phyloP scores from a whole-genome alignment of 2,797 vertebrate species.

The Podarcis siculus region DNA sequence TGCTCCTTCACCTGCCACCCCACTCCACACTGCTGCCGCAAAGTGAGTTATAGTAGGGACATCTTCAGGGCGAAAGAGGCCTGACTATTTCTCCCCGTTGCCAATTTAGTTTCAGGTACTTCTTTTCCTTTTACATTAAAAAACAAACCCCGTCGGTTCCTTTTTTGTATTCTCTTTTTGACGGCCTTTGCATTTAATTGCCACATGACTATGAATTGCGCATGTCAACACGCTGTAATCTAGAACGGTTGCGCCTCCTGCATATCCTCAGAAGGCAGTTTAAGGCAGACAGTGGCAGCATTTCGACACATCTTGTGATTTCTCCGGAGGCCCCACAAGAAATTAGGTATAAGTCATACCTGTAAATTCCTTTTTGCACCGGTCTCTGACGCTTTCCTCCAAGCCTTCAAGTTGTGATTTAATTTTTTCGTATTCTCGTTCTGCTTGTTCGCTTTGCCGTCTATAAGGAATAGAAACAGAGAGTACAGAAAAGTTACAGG shows the following conservation, averaged over 20 bases:
- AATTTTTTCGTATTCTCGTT: constrained; percentile 97
- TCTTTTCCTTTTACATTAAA: constrained; percentile 36
- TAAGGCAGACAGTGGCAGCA: constrained; percentile 30
- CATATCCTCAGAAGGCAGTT: constrained; percentile 31
- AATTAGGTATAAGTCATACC: constrained; percentile 75
- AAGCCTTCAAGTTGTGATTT: constrained; percentile 94
- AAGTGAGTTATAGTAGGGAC: background rate
- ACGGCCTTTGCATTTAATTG: constrained; percentile 21
- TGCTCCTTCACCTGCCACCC: background rate
- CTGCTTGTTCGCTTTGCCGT: constrained; percentile 96
- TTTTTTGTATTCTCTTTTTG: constrained; percentile 41
- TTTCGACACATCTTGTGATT: constrained; percentile 25
- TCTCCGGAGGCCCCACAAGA: constrained; percentile 25
- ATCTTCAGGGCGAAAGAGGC: background rate
- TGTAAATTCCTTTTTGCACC: constrained; percentile 99
- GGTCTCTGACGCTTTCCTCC: constrained; percentile 96
- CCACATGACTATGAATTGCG: constrained; percentile 23
- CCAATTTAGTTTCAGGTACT: constrained; percentile 18
- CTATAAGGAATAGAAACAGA: constrained; percentile 74
- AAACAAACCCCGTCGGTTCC: background rate
- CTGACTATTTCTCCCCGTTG: constrained; percentile 6
- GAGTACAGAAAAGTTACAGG: background rate
- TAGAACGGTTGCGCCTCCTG: constrained; percentile 25
- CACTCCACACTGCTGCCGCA: background rate
- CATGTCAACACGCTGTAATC: constrained; percentile 26